These are phyloP conservation scores for Ophiothrix spiculata DNA, from an alignment of 35 echinoderm and acorn worm species.

Conservation along the genomic window DNA sequence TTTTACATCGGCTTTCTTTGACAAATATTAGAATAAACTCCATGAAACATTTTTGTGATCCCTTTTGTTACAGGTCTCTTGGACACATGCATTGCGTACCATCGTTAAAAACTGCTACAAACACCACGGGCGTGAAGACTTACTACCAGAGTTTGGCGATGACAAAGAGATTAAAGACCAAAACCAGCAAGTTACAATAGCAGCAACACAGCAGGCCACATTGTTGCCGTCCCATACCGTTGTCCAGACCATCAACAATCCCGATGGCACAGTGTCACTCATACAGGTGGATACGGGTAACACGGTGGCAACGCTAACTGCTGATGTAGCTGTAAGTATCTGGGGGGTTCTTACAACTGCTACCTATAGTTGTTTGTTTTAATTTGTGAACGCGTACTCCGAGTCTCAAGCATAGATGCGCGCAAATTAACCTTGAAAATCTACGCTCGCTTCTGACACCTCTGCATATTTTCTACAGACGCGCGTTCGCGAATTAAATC, in stretches of 20 bases:
- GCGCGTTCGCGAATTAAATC: too few relatives aligned
- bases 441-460: too few relatives aligned
- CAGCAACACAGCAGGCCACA: constrained; percentile 23
- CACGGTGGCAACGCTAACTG: constrained; percentile 86
- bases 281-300: constrained; percentile 93
- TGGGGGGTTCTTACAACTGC: too few relatives aligned
- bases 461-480: too few relatives aligned
- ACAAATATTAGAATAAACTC: too few relatives aligned
- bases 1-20: too few relatives aligned
- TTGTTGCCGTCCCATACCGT: constrained; percentile 88
- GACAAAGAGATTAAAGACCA: constrained; percentile 56
- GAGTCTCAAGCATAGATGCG: too few relatives aligned
- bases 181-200: constrained; percentile 15
- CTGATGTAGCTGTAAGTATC: constrained; percentile 78
- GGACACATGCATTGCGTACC: constrained; percentile 95
- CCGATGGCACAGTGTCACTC: constrained; percentile 90
- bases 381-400: too few relatives aligned
- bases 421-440: too few relatives aligned
- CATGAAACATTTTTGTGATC: background rate
- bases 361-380: too few relatives aligned
- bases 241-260: constrained; percentile 92
- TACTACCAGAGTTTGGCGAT: constrained; percentile 77
- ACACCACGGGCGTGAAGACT: constrained; percentile 57
- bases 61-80: constrained; percentile 67
- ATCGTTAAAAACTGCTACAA: constrained; percentile 99